Evolutionary conservation across 1,140 invertebrate species (phyloP).

Genomic region (Schmidtea mediterranea): DNA sequence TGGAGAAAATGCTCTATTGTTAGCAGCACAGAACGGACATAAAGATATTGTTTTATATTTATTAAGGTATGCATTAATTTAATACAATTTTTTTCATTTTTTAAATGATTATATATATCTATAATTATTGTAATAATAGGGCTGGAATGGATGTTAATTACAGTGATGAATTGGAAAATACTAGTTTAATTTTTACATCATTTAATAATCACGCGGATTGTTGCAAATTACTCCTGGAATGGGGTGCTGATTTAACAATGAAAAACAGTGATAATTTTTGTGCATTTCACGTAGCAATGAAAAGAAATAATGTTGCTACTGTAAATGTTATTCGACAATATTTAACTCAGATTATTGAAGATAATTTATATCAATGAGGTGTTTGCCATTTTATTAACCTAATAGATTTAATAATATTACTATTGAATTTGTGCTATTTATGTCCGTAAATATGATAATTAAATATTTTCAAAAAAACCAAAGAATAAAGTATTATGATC

Average conservation of each 20-base stretch:
- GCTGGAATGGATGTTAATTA: constrained; percentile 46
- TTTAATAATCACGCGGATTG: constrained; percentile 55
- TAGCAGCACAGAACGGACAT: constrained; percentile 49
- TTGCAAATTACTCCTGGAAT: constrained; percentile 46
- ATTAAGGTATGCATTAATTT: constrained; percentile 22
- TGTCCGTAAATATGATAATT: no score
- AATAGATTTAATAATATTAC: no score
- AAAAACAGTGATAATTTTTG: constrained; percentile 49
- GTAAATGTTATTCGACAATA: not conserved
- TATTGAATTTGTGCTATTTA: no score
- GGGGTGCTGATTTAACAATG: constrained; percentile 46
- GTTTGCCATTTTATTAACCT: no score
- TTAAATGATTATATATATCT: no score
- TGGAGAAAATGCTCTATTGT: constrained; percentile 16
- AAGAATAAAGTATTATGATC: no score
- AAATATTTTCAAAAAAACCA: no score
- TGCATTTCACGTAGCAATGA: constrained; percentile 46
- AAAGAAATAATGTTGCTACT: constrained; percentile 29
- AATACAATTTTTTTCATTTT: no score
- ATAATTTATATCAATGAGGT: no score
- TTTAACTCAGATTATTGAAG: not conserved
- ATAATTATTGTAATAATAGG: no score
- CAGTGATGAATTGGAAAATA: constrained; percentile 57
- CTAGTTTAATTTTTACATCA: constrained; percentile 59
- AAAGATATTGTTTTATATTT: constrained; percentile 53